These are phyloP conservation scores for Myrmophylax atrothorax DNA, from an alignment of 2,113 vertebrate genomes.

Conservation along the genomic window DNA sequence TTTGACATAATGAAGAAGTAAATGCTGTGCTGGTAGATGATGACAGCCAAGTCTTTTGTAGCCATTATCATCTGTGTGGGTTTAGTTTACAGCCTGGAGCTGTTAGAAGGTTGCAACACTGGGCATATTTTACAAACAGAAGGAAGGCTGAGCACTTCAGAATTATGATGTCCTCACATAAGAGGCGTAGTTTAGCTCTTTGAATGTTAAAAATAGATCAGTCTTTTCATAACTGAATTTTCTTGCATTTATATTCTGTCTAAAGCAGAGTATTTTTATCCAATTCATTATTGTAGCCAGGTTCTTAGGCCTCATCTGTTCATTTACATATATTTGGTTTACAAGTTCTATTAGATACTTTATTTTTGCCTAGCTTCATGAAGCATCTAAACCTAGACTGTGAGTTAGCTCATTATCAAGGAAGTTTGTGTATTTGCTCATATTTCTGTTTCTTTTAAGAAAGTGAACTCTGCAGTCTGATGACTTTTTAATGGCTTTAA, in stretches of 20 bases:
- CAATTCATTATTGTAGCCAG: background rate
- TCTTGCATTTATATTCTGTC: background rate
- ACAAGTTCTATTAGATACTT: background rate
- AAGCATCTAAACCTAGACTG: background rate
- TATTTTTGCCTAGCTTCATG: background rate
- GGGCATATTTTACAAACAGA: slow-evolving; percentile 28
- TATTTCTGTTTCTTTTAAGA: background rate
- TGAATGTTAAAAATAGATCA: background rate
- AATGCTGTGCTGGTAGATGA: background rate
- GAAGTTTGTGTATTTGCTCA: background rate
- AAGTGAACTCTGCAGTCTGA: background rate
- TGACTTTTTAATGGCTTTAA: background rate
- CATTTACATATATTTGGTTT: background rate
- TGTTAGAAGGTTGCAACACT: slow-evolving; percentile 7
- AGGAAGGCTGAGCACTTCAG: background rate
- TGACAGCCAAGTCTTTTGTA: slow-evolving; percentile 24
- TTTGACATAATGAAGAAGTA: slow-evolving; percentile 38
- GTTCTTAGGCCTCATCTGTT: background rate
- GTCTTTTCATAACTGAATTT: background rate
- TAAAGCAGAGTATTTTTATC: background rate
- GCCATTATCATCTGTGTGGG: slow-evolving; percentile 25
- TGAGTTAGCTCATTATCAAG: background rate
- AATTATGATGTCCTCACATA: background rate
- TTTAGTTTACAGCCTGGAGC: slow-evolving; percentile 34
- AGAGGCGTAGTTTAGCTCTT: background rate